Base-by-base conservation (phyloP, 2,888 invertebrate species). In the Meliscaeva auricollis region DNA sequence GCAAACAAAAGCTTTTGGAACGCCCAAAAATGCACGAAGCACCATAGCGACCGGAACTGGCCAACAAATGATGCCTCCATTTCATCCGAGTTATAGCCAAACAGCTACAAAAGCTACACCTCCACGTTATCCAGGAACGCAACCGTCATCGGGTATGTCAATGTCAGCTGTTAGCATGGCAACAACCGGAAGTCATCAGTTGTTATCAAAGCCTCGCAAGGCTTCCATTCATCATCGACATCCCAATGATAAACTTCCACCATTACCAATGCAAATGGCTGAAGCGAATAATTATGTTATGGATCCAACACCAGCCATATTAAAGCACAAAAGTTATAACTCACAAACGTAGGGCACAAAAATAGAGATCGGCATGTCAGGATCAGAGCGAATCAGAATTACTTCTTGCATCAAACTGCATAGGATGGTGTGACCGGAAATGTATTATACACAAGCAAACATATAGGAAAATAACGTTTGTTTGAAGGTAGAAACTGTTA, bases 1-100 rank as follows among this genome's bases (percentile, higher is more conserved):
- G 92, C 97, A 97, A 92, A 97, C 97, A 66, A 97, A 97, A 92
- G 96, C 97, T 22, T 96, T 96, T 90, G 96, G 96, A 87, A 94
- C 95, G 93, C 96, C 96, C 70, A 96, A 96, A 91, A 94, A 94
- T 89, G 93, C 94, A 35, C 82, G 88, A 73, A 87, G 52, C 35
- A 50, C 87, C 15, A 20, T 72, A 22, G 15, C 20, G 9, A 20
- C 30, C 7, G 76, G 75, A 41, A 38, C 56, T 48, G 54, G 44
- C 6, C 77, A 73, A 46, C 48, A 68, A n/a, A 44, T 79, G 17
- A 64, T 82, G 87, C 46, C 77, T 7, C 79, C 80, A 62, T 68
- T 79, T 82, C 64, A 83, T 26, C 69, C 83, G n/a, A 62, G 73
- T 8, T 77, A 73, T 20, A 69, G 69, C 20, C 83, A 82, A 77